Base-by-base conservation (phyloP, 35 echinoderm and acorn worm species). In the Apostichopus japonicus region DNA sequence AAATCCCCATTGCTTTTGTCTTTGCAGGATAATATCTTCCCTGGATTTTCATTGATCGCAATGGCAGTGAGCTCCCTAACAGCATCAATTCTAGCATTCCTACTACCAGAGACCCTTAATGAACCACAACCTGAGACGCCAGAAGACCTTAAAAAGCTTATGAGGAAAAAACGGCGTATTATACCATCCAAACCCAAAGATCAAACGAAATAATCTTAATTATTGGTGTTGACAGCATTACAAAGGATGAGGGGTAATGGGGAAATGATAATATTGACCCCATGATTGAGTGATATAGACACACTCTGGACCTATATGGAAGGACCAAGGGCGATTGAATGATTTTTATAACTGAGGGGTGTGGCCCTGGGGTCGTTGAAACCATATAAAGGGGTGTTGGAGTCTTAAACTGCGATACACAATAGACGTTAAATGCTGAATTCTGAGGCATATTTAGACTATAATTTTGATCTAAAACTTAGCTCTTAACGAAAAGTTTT, bases 71-170 rank as follows among this genome's bases (percentile, higher is more conserved):
- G 56, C 8, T 89, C 61, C n/a, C 6, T 89, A 7, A 19, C 17
- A 72, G 86, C 86, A 17, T 59, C 62, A 8, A 8, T 89, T 8
- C 63, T 89, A 19, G 44, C 56, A 19, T 89, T 65, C 52, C 24
- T 67, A 6, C 86, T 89, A 8, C 86, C 86, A 16, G 86, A 89
- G 61, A 72, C 86, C 6, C 44, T 73, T 23, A 89, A 72, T 65
- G 65, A 89, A 89, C 61, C 86, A 5, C 86, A 89, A 27, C 86
- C 86, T 33, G 86, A 89, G 63, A 89, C 86, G 9, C 63, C 86
- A 72, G 86, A 89, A 65, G 86, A 89, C n/a, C 86, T 89, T n/a
- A 89, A 62, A 22, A 89, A 6, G 24, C 56, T 89, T 6, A 89
- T 89, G 62, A 72, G 23, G 59, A 89, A 89, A 56, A 71, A 72